These are phyloP conservation scores for Leucopsar rothschildi DNA, from an alignment of 2,113 vertebrate genomes.

Conservation along the genomic window DNA sequence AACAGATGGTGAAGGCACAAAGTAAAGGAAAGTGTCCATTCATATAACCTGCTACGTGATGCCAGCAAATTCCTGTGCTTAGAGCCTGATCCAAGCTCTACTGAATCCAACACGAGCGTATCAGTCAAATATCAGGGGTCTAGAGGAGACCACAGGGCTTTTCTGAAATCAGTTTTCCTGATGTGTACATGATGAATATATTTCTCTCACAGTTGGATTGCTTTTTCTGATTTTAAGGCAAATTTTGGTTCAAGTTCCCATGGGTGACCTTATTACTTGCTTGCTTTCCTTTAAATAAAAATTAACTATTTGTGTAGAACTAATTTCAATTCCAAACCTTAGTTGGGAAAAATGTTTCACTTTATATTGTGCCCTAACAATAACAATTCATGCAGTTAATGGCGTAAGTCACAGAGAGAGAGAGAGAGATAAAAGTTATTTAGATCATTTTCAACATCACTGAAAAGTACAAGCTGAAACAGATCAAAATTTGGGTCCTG, in stretches of 20 bases:
- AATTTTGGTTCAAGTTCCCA: not conserved
- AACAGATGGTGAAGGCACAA: conserved; percentile 61
- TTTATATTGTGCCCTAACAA: not conserved
- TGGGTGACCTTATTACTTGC: not conserved
- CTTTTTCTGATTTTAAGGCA: not conserved
- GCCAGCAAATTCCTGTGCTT: conserved; percentile 3
- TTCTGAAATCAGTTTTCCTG: not conserved
- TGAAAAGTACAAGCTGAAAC: not conserved
- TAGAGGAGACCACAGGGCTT: not conserved
- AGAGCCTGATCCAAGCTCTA: conserved; percentile 5
- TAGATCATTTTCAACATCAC: not conserved
- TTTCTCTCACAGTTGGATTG: not conserved
- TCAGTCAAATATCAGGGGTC: not conserved
- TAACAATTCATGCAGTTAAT: not conserved
- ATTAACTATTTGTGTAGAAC: not conserved
- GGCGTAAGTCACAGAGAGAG: not conserved
- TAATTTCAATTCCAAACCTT: not conserved
- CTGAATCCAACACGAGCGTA: rapidly evolving
- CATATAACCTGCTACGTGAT: conserved; percentile 24
- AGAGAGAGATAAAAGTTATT: not conserved
- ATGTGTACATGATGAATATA: not conserved
- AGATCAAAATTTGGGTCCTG: not conserved
- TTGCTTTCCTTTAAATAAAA: not conserved
- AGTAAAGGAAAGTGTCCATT: conserved; percentile 53
- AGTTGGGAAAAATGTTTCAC: not conserved